Evolutionary conservation across 2,797 vertebrate species (phyloP), one percentile per base, ranked within the genome.

Genomic region (Liparis tanakae): DNA sequence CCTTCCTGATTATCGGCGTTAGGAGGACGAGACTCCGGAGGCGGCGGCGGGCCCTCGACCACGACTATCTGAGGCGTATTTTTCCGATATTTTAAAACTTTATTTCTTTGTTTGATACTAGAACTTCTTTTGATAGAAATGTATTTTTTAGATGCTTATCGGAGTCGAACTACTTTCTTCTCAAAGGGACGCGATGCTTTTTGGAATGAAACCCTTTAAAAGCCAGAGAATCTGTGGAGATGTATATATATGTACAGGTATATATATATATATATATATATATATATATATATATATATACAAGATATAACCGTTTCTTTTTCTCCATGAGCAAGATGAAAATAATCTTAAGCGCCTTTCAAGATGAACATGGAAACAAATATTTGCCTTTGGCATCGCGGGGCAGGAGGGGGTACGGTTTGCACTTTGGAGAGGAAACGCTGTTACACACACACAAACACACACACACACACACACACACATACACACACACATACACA

Each of bases 281-380:
- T 62, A 62, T 68, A 82, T 3, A 39, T 6, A 7, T 50, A 50
- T 50, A 46, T 46, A 18, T 17, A 18, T 46, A 48, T 48, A 48
- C n/a, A 39, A 9, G 10, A 50, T 88, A 87, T 87, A 80, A 37
- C 44, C 34, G 6, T 79, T 80, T 87, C 8, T 74, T 89, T 79
- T 85, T 85, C 86, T 89, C 80, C 80, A 86, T 79, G 78, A 92
- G 87, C 85, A 89, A 94, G 82, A 87, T 93, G 89, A 93, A 89
- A 93, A 93, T 94, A 83, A 95, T 95, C 91, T 89, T 86, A 97
- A 97, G 96, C 92, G 94, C 96, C 96, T 97, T 96, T 95, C 86
- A 93, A 94, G 94, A 93, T 93, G 92, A 94, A 87, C 94, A 89
- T 93, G 93, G 92, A 96, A 95, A 94, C 94, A 94, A 95, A 94